Evolutionary conservation across 2,888 invertebrate genomes (phyloP).

Genomic region (Abrostola tripartita): DNA sequence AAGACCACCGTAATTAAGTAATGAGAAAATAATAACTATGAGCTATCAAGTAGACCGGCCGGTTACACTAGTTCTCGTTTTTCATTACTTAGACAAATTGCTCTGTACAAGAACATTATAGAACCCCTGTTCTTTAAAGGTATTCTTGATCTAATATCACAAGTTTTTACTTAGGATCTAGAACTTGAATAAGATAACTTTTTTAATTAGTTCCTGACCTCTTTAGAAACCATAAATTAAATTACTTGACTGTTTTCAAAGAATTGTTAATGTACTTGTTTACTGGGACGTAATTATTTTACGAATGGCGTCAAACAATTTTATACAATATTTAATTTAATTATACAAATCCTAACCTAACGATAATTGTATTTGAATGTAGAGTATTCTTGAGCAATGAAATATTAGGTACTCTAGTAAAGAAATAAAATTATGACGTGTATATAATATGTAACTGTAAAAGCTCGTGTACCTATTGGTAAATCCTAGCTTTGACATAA

Average conservation of each 20-base stretch:
- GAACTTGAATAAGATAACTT: slow-evolving; percentile 2
- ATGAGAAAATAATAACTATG: neutral
- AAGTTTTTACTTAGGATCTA: neutral
- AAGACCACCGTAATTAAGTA: slow-evolving; percentile 12
- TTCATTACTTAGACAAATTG: neutral
- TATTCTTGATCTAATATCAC: neutral
- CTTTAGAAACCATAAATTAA: neutral
- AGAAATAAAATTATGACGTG: too few relatives aligned
- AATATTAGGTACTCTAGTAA: too few relatives aligned
- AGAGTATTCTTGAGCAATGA: neutral
- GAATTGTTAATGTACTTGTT: neutral
- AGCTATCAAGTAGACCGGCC: neutral
- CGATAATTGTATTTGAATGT: neutral
- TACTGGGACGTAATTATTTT: slow-evolving; percentile 1
- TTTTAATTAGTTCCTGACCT: neutral
- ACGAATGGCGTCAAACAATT: slow-evolving; percentile 4
- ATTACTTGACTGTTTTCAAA: neutral
- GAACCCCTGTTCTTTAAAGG: neutral
- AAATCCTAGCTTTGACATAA: too few relatives aligned
- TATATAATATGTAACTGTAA: too few relatives aligned
- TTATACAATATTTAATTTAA: neutral
- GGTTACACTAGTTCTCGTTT: neutral
- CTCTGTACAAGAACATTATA: neutral
- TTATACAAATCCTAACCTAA: neutral
- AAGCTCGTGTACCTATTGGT: too few relatives aligned